phyloP scores from a whole-genome alignment of 2,888 invertebrate species.

The Plebejus anna region DNA sequence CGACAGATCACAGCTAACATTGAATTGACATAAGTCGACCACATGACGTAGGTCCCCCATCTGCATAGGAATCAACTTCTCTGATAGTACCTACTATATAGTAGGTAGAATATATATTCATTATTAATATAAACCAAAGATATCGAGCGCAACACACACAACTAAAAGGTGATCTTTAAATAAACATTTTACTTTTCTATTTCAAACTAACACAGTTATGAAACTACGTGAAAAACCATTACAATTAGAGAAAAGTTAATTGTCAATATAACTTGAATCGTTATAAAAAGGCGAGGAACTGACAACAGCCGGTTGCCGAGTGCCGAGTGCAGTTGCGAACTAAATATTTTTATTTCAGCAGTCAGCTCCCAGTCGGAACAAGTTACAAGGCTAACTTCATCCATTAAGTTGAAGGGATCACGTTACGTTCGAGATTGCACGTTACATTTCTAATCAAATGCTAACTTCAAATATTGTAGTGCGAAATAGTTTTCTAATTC shows the following conservation, averaged over 20 bases:
- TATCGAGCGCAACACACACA: too few species aligned
- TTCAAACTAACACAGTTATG: slow-evolving; percentile 31
- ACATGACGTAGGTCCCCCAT: too few species aligned
- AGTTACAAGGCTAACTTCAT: slow-evolving; percentile 20
- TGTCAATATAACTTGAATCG: slow-evolving; percentile 20
- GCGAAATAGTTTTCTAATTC: neutral
- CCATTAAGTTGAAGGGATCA: slow-evolving; percentile 19
- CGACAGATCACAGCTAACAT: too few species aligned
- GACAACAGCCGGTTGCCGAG: neutral
- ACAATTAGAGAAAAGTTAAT: slow-evolving; percentile 19
- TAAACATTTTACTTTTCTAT: neutral
- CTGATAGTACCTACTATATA: too few species aligned
- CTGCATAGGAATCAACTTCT: too few species aligned
- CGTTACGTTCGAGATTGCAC: slow-evolving; percentile 9
- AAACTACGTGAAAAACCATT: neutral
- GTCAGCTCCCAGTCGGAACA: neutral
- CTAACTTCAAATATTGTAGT: neutral
- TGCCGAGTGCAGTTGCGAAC: slow-evolving; percentile 17
- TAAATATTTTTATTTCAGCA: neutral
- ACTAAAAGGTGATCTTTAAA: neutral
- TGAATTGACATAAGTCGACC: too few species aligned
- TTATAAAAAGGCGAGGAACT: slow-evolving; percentile 18
- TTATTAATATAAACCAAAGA: too few species aligned
- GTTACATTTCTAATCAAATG: neutral
- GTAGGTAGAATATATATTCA: too few species aligned